Evolutionary conservation across 2,888 invertebrate species (phyloP).

Genomic region (Augiades crinisus): DNA sequence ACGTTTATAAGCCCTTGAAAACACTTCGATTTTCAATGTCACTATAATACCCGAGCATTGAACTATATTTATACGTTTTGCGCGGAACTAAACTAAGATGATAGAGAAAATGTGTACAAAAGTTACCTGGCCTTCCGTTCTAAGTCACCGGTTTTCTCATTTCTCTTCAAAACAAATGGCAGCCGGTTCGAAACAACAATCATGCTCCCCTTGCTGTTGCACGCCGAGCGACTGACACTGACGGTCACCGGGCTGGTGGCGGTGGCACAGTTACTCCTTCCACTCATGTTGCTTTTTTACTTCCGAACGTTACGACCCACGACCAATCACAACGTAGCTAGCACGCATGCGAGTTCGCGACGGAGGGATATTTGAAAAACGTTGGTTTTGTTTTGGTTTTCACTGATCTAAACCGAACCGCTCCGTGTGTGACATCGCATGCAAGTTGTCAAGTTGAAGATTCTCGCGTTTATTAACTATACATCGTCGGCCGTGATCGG

Average conservation of each 20-base stretch:
- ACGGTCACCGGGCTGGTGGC: neutral
- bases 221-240: constrained; percentile 55
- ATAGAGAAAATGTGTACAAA: constrained; percentile 10
- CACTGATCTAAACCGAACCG: constrained; percentile 42
- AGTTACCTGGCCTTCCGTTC: constrained; percentile 92
- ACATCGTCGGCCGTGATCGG: constrained; percentile 70
- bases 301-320: constrained; percentile 52
- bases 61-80: no score
- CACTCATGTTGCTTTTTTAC: constrained; percentile 63
- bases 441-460: constrained; percentile 38
- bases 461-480: constrained; percentile 46
- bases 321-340: constrained; percentile 63
- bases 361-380: constrained; percentile 58
- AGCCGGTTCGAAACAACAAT: constrained; percentile 95
- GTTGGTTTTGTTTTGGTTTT: constrained; percentile 37
- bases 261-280: constrained; percentile 44
- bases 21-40: constrained; percentile 6
- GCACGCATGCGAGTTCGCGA: constrained; percentile 63
- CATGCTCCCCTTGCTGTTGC: constrained; percentile 86
- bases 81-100: no score
- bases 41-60: neutral
- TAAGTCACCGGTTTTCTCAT: constrained; percentile 86
- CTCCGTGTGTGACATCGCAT: constrained; percentile 55
- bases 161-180: constrained; percentile 91
- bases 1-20: constrained; percentile 1